These are phyloP conservation scores for Drosophila helvetica DNA, from an alignment of 2,888 invertebrate species.

Conservation along the genomic window DNA sequence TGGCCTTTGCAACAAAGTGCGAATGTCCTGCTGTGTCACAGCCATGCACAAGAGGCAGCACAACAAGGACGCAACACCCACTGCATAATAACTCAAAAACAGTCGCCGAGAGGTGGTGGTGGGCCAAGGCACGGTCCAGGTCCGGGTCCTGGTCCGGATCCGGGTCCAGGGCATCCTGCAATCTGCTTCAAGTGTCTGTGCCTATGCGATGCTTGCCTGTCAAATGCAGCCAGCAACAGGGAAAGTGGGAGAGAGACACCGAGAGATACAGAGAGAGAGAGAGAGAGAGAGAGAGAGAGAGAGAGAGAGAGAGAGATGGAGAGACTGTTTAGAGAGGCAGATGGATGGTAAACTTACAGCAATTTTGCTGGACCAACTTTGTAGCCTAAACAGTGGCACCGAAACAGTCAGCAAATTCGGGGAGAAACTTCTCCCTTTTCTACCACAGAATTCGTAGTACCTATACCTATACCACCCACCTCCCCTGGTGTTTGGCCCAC, in stretches of 20 bases:
- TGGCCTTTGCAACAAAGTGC: constrained; percentile 55
- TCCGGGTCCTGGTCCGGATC: constrained; percentile 1
- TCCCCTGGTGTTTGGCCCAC: not conserved
- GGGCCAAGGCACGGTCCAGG: constrained; percentile 25
- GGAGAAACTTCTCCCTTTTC: not conserved
- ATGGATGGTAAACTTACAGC: constrained; percentile 40
- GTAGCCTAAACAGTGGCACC: constrained; percentile 48
- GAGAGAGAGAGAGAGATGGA: constrained; percentile 16
- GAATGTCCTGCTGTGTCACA: constrained; percentile 64
- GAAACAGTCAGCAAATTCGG: not conserved
- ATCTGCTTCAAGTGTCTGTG: constrained; percentile 74
- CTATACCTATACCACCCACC: too few relatives aligned
- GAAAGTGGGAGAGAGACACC: constrained; percentile 23
- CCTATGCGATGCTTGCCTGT: constrained; percentile 62
- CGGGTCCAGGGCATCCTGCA: constrained; percentile 48
- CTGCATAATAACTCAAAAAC: constrained; percentile 83
- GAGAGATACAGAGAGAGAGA: constrained; percentile 24
- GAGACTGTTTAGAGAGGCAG: not conserved
- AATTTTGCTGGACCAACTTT: constrained; percentile 67
- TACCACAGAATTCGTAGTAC: too few relatives aligned
- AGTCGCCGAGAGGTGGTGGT: constrained; percentile 58
- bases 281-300: constrained; percentile 20
- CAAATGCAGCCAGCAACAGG: constrained; percentile 54
- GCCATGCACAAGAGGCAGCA: constrained; percentile 34
- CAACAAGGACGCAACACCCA: constrained; percentile 58